Conservation (phyloP, 2,888 invertebrate species). For the Andrena flavipes region DNA sequence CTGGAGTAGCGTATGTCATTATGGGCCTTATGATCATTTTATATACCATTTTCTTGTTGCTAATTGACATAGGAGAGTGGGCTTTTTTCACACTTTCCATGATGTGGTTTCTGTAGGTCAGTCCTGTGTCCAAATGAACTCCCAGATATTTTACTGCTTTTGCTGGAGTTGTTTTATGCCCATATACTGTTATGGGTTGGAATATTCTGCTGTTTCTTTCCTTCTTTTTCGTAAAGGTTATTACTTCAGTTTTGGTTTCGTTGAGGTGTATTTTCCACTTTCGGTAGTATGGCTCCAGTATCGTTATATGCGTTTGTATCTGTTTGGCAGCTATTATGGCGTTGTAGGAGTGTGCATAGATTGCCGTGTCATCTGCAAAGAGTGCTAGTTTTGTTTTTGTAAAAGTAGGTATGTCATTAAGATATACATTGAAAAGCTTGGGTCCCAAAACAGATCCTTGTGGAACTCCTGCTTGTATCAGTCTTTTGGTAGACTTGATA, state of each 20-base stretch:
- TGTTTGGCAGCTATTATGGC: not conserved
- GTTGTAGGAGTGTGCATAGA: no score
- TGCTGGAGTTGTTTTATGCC: constrained; percentile 30
- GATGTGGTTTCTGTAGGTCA: constrained; percentile 60
- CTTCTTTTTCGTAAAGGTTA: constrained; percentile 41
- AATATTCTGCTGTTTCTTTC: constrained; percentile 20
- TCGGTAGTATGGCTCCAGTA: constrained; percentile 72
- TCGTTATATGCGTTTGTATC: not conserved
- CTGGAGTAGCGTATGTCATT: constrained; percentile 70
- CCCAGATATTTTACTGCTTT: constrained; percentile 67
- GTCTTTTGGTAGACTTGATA: not conserved
- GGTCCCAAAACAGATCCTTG: no score
- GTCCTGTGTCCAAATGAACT: constrained; percentile 56
- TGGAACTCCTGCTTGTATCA: no score
- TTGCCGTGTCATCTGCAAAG: no score
- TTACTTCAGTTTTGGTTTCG: not conserved
- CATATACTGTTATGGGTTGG: constrained; percentile 47
- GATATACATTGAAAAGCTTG: not conserved
- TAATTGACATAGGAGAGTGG: constrained; percentile 30
- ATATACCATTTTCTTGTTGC: constrained; percentile 72
- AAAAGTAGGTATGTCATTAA: not conserved
- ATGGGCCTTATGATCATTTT: constrained; percentile 67
- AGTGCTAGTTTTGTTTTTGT: not conserved
- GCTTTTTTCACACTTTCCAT: constrained; percentile 58
- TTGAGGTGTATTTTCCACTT: constrained; percentile 58